These are phyloP conservation scores for Steinernema carpocapsae DNA, from an alignment of 2,888 invertebrate genomes.

Conservation along the genomic window DNA sequence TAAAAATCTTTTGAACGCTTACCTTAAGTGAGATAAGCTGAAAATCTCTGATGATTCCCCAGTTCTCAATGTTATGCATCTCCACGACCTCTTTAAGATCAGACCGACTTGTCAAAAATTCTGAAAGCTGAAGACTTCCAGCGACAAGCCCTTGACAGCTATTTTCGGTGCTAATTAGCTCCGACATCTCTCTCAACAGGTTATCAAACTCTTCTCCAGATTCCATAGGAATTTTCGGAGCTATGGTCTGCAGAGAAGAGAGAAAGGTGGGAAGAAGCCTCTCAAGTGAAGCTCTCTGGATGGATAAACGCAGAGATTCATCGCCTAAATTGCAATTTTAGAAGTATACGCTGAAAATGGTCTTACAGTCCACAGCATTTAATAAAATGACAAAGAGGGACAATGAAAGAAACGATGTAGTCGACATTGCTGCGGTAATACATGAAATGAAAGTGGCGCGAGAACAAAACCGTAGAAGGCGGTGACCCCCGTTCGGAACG, in stretches of 20 bases:
- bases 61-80: background rate
- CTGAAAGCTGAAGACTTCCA: background rate
- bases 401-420: background rate
- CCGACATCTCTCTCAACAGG: background rate
- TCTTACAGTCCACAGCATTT: background rate
- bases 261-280: background rate
- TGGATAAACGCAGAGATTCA: background rate
- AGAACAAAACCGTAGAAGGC: too few relatives aligned
- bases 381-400: background rate
- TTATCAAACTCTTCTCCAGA: slow-evolving; percentile 4
- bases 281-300: background rate
- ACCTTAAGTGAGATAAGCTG: background rate
- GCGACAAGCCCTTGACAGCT: background rate
- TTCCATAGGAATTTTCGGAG: background rate
- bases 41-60: slow-evolving; percentile 3
- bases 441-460: background rate
- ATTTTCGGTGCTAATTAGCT: background rate
- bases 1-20: background rate
- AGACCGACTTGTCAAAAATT: background rate
- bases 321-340: background rate
- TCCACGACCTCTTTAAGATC: background rate
- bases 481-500: background rate
- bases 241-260: background rate
- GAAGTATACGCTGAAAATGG: background rate
- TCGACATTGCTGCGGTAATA: background rate